These are phyloP conservation scores for Cybosia mesomella DNA, from an alignment of 2,888 invertebrate species.

Conservation along the genomic window DNA sequence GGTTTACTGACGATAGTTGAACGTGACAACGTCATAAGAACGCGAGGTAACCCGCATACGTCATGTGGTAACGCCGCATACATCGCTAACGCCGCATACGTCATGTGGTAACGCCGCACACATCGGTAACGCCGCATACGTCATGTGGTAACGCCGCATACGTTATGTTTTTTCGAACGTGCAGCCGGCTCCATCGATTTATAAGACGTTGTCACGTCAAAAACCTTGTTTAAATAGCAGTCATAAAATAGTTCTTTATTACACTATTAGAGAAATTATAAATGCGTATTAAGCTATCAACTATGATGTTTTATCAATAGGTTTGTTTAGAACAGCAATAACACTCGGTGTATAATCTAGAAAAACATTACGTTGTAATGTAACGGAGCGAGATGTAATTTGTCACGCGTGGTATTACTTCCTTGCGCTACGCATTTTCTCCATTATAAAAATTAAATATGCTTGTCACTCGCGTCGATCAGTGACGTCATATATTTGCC, in stretches of 20 bases:
- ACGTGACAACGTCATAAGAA: too few species aligned
- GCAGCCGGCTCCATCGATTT: too few species aligned
- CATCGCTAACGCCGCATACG: too few species aligned
- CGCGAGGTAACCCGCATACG: too few species aligned
- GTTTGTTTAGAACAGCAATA: not conserved
- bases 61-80: too few species aligned
- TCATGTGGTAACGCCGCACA: too few species aligned
- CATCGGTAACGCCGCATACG: too few species aligned
- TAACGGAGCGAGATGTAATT: slow-evolving; percentile 2
- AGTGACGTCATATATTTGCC: not conserved
- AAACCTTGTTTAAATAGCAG: not conserved
- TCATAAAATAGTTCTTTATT: not conserved
- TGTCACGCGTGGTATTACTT: not conserved
- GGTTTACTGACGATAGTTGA: too few species aligned
- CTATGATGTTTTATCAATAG: not conserved
- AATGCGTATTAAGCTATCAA: not conserved
- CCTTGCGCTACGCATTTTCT: slow-evolving; percentile 3
- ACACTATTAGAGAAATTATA: slow-evolving; percentile 4
- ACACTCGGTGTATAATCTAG: not conserved
- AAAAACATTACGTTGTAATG: not conserved
- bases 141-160: too few species aligned
- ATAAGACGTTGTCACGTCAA: too few species aligned
- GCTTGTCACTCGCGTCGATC: not conserved
- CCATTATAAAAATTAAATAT: not conserved
- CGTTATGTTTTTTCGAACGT: too few species aligned